These are phyloP conservation scores for Mesocentrotus franciscanus DNA, from an alignment of 53 echinoderm and acorn worm species.

Conservation along the genomic window DNA sequence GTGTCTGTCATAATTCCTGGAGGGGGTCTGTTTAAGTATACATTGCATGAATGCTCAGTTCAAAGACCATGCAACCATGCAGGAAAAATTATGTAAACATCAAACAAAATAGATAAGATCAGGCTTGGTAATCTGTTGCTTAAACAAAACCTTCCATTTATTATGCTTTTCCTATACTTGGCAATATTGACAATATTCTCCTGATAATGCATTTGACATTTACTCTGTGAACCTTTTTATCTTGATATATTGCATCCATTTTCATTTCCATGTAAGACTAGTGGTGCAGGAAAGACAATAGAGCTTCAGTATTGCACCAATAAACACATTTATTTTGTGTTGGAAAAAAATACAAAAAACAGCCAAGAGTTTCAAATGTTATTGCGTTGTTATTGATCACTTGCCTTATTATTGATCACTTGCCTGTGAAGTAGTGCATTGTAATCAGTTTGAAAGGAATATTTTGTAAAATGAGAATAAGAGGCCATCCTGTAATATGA, in stretches of 20 bases:
- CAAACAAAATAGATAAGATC: neutral
- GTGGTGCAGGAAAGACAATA: no score
- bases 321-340: no score
- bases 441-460: neutral
- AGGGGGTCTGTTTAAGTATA: neutral
- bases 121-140: neutral
- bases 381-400: neutral
- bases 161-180: neutral
- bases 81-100: slow-evolving; percentile 21
- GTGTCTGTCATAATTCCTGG: neutral
- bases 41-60: neutral
- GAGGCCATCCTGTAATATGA: neutral
- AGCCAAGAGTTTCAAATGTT: neutral
- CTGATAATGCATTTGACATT: slow-evolving; percentile 1
- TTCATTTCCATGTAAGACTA: neutral
- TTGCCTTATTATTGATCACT: neutral
- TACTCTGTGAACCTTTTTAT: neutral
- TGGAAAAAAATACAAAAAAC: no score
- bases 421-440: neutral
- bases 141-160: neutral
- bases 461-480: neutral
- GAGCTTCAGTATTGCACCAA: no score
- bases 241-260: neutral
- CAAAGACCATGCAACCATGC: neutral
- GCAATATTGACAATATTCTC: neutral